These are phyloP conservation scores for Drosophila repletoides DNA, from an alignment of 1,140 invertebrate species.

Conservation along the genomic window DNA sequence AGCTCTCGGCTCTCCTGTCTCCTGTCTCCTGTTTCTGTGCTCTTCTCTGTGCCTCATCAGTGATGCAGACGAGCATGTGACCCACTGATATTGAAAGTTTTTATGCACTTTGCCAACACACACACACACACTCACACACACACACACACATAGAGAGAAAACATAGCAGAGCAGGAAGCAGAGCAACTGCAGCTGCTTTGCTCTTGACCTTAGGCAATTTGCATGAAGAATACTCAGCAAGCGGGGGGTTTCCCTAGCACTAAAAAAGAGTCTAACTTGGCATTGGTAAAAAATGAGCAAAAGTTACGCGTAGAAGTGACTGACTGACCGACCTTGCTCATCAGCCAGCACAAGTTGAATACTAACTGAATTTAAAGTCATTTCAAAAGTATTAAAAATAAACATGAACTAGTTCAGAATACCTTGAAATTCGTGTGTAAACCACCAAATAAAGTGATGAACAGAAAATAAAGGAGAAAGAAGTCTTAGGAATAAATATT, in stretches of 20 bases:
- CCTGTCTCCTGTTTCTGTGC: not conserved
- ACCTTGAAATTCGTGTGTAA: no score
- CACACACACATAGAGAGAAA: not conserved
- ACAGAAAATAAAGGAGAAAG: no score
- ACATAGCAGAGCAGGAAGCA: not conserved
- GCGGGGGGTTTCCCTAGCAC: not conserved
- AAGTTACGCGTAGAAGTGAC: no score
- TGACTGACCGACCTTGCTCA: no score
- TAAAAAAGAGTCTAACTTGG: not conserved
- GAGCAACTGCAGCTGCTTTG: conserved; percentile 51
- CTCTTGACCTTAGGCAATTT: conserved; percentile 76
- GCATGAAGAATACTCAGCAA: conserved; percentile 33
- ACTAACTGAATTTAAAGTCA: no score
- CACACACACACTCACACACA: not conserved
- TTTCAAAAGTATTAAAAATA: no score
- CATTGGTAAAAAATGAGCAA: no score
- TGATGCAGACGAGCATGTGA: conserved; percentile 80
- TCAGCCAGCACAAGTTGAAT: no score
- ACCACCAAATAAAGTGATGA: no score
- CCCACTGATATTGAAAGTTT: conserved; percentile 78
- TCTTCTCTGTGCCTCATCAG: conserved; percentile 64
- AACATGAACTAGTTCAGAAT: no score
- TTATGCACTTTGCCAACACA: conserved; percentile 64
- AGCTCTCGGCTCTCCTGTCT: no score
- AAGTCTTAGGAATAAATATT: no score